These are phyloP conservation scores for Ophion slaviceki DNA, from an alignment of 2,888 invertebrate species.

Conservation along the genomic window DNA sequence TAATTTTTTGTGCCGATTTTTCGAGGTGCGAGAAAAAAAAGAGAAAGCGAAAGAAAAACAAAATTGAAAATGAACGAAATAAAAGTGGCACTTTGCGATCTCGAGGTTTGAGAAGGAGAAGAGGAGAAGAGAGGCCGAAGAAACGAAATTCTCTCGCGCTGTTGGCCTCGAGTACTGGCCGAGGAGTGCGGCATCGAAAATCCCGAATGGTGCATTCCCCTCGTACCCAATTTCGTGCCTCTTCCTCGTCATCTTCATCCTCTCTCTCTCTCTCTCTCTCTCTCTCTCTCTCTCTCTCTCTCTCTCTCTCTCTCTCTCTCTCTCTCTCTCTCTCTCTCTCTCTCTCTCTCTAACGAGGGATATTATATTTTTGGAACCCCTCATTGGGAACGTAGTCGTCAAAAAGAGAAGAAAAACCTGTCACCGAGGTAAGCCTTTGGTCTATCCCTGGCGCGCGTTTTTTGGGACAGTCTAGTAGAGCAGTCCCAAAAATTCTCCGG, in stretches of 20 bases:
- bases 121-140: slow-evolving; percentile 17
- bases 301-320: slow-evolving; percentile 59
- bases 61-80: neutral
- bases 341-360: slow-evolving; percentile 60
- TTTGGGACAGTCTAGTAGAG: neutral
- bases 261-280: slow-evolving; percentile 54
- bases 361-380: slow-evolving; percentile 69
- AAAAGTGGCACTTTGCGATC: slow-evolving; percentile 24
- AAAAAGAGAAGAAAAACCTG: neutral
- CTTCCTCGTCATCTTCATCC: slow-evolving; percentile 52
- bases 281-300: slow-evolving; percentile 54
- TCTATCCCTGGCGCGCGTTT: neutral
- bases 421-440: neutral
- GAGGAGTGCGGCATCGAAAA: slow-evolving; percentile 74
- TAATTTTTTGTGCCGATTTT: neutral
- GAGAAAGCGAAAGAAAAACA: neutral
- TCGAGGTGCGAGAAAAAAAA: neutral
- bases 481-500: no score
- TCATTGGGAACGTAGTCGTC: neutral
- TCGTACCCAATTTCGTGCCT: slow-evolving; percentile 34
- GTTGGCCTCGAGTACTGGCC: slow-evolving; percentile 75
- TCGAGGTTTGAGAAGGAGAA: neutral
- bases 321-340: slow-evolving; percentile 52
- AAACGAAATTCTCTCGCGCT: slow-evolving; percentile 54
- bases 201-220: slow-evolving; percentile 56